Percentiles rank a stretch among this genome's conserved stretches.
Conservation (phyloP, 2,888 invertebrate genomes). For the Drosophila acutilabella region DNA sequence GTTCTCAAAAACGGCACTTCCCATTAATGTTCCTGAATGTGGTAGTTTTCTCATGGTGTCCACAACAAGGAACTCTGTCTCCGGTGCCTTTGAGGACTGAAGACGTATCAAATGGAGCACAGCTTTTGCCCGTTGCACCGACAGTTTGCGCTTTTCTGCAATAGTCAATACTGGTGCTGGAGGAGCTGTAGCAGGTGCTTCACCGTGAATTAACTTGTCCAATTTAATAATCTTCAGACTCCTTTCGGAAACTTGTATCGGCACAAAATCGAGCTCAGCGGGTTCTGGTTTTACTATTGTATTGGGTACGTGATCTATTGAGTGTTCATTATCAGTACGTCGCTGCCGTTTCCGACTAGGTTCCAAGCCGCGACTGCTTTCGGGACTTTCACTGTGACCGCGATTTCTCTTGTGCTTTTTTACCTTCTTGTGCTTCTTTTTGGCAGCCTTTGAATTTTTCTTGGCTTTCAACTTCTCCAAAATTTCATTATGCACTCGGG, state of each 20-base stretch:
- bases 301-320: too few species aligned
- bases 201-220: conserved; percentile 8
- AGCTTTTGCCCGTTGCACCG: conserved; percentile 36
- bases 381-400: conserved; percentile 13
- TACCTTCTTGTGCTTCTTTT: conserved; percentile 32
- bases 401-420: conserved; percentile 37
- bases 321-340: neutral
- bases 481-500: neutral
- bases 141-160: conserved; percentile 46
- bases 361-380: neutral
- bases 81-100: conserved; percentile 6
- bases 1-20: conserved; percentile 44
- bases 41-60: conserved; percentile 57
- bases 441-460: neutral
- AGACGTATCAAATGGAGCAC: conserved; percentile 27
- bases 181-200: neutral
- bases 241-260: conserved; percentile 21
- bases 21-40: conserved; percentile 7
- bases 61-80: conserved; percentile 53
- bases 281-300: conserved; percentile 9
- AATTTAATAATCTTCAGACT: conserved; percentile 20
- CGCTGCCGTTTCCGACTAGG: neutral
- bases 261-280: conserved; percentile 10
- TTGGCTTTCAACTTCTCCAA: neutral
- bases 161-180: neutral